Conservation (phyloP, 2,888 invertebrate genomes). For the Nematopogon swammerdamellus region DNA sequence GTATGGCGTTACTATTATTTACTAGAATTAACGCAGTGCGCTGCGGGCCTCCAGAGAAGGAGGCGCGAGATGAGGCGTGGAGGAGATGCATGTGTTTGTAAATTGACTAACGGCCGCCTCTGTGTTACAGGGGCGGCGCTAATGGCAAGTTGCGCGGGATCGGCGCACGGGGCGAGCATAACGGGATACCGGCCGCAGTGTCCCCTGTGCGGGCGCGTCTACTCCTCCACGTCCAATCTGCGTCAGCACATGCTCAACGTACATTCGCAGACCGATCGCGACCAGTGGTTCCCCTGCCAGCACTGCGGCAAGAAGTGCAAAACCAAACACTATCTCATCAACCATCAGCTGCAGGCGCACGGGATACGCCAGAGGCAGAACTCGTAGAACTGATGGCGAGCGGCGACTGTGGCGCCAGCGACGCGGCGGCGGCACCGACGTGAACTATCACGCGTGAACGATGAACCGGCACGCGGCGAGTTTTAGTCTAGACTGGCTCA, state of each 20-base stretch:
- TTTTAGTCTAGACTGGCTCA: not conserved
- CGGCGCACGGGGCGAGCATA: conserved; percentile 29
- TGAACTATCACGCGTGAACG: too few species aligned
- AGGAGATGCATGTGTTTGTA: not conserved
- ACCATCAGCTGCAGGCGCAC: conserved; percentile 72
- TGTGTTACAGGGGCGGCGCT: conserved; percentile 65
- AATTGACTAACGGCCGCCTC: conserved; percentile 56
- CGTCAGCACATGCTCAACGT: conserved; percentile 75
- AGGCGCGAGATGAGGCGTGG: not conserved
- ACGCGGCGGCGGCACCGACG: not conserved
- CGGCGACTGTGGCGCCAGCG: not conserved
- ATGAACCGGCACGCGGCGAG: not conserved
- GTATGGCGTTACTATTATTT: too few species aligned
- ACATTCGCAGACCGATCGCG: conserved; percentile 66
- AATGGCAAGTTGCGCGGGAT: conserved; percentile 26
- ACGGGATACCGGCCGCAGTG: conserved; percentile 62
- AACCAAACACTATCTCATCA: conserved; percentile 74
- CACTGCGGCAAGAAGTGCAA: conserved; percentile 74
- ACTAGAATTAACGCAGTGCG: too few species aligned
- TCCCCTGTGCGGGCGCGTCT: conserved; percentile 68
- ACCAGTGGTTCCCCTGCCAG: conserved; percentile 69
- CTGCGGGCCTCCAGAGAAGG: not conserved
- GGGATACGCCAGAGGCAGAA: conserved; percentile 68
- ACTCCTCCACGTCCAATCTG: conserved; percentile 71
- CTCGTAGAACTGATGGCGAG: conserved; percentile 42